phyloP scores from a whole-genome alignment of 2,797 vertebrate genomes.

The Acrocephalus scirpaceus region DNA sequence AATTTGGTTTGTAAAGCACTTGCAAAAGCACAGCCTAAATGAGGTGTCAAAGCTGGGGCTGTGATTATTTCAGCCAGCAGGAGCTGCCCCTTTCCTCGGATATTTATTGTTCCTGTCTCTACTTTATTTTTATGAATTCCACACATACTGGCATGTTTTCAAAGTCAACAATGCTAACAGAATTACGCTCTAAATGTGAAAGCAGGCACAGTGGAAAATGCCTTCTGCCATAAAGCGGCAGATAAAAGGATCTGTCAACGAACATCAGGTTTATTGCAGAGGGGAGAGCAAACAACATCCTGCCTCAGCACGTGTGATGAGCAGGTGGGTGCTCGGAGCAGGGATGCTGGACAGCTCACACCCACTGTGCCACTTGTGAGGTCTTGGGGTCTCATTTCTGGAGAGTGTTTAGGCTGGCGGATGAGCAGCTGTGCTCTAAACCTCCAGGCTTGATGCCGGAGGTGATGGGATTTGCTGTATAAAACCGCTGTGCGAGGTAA shows the following conservation, averaged over 20 bases:
- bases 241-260: slow-evolving; percentile 50
- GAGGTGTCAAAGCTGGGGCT: slow-evolving; percentile 45
- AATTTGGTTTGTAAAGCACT: slow-evolving; percentile 68
- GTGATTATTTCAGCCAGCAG: slow-evolving; percentile 62
- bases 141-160: slow-evolving; percentile 59
- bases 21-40: slow-evolving; percentile 66
- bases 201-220: slow-evolving; percentile 53
- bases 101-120: slow-evolving; percentile 68
- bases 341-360: neutral
- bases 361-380: rapidly evolving
- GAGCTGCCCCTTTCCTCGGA: slow-evolving; percentile 60
- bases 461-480: neutral
- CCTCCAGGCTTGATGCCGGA: neutral
- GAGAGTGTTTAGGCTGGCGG: neutral
- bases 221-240: slow-evolving; percentile 35
- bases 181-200: slow-evolving; percentile 43
- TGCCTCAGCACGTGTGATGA: neutral
- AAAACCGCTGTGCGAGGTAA: neutral
- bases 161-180: slow-evolving; percentile 55
- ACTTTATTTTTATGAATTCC: slow-evolving; percentile 69
- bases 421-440: neutral
- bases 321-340: neutral
- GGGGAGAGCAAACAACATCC: neutral
- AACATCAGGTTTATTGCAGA: slow-evolving; percentile 19
- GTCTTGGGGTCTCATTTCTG: neutral